phyloP scores from a whole-genome alignment of 2,888 invertebrate genomes.

The Argyresthia albistria region DNA sequence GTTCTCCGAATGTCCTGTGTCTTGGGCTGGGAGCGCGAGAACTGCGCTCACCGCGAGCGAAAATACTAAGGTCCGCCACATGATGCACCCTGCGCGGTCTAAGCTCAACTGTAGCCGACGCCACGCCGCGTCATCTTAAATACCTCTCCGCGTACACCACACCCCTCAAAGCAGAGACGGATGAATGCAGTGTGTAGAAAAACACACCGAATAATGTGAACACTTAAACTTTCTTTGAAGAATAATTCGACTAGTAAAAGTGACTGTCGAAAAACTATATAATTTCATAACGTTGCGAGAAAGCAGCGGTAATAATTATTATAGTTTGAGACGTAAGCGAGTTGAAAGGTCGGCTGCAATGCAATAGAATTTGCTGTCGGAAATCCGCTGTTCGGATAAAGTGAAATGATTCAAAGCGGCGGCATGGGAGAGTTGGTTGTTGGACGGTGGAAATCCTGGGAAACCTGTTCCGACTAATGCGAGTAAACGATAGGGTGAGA shows the following conservation, averaged over 20 bases:
- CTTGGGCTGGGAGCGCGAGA: constrained; percentile 80
- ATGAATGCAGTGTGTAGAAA: neutral
- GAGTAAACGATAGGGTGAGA: neutral
- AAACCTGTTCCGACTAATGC: neutral
- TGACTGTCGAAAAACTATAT: constrained; percentile 6
- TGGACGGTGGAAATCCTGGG: neutral
- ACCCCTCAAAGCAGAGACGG: neutral
- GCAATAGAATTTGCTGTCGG: neutral
- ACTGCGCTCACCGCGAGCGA: constrained; percentile 53
- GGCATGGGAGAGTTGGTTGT: neutral
- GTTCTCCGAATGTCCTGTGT: constrained; percentile 79
- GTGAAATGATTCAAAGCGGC: neutral
- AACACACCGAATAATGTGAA: neutral
- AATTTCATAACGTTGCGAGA: constrained; percentile 51
- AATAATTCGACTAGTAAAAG: neutral
- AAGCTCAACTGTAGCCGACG: constrained; percentile 44
- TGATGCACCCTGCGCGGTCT: constrained; percentile 32
- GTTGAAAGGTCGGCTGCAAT: neutral
- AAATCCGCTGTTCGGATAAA: neutral
- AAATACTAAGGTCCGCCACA: constrained; percentile 50
- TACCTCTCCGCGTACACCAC: constrained; percentile 39
- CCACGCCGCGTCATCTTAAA: constrained; percentile 42
- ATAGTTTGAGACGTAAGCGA: constrained; percentile 16
- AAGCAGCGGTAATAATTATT: constrained; percentile 26
- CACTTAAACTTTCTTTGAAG: neutral